Conservation (phyloP, 2,888 invertebrate species). For the Rhamphomyia laevipes region DNA sequence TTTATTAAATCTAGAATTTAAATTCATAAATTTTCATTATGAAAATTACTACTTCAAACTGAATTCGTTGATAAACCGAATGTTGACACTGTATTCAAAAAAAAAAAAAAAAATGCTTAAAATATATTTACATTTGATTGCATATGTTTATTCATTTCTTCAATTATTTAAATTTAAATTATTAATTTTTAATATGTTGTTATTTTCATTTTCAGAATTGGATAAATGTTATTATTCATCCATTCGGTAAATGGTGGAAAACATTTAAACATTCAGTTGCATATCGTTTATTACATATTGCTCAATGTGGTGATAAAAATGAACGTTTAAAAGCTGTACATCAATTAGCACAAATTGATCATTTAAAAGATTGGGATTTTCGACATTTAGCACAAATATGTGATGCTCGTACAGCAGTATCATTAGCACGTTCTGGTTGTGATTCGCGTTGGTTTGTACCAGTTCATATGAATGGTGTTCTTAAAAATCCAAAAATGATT, state of each 20-base stretch:
- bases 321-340: constrained; percentile 53
- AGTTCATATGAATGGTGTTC: constrained; percentile 45
- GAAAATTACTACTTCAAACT: no score
- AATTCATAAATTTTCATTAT: no score
- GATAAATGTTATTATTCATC: constrained; percentile 35
- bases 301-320: constrained; percentile 49
- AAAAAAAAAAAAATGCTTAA: no score
- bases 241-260: constrained; percentile 47
- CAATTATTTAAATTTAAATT: neutral
- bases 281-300: constrained; percentile 52
- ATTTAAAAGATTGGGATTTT: constrained; percentile 56
- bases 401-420: constrained; percentile 62
- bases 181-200: neutral
- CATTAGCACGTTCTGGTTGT: constrained; percentile 61
- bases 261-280: constrained; percentile 51
- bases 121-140: no score
- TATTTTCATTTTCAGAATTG: constrained; percentile 25
- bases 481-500: constrained; percentile 32
- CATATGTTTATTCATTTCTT: no score
- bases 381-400: constrained; percentile 67
- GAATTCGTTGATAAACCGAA: no score
- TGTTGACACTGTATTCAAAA: no score
- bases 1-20: no score
- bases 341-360: constrained; percentile 51
- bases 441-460: constrained; percentile 65